Evolutionary conservation across 1,140 invertebrate genomes (phyloP).

Genomic region (Lordiphosa stackelbergi): DNA sequence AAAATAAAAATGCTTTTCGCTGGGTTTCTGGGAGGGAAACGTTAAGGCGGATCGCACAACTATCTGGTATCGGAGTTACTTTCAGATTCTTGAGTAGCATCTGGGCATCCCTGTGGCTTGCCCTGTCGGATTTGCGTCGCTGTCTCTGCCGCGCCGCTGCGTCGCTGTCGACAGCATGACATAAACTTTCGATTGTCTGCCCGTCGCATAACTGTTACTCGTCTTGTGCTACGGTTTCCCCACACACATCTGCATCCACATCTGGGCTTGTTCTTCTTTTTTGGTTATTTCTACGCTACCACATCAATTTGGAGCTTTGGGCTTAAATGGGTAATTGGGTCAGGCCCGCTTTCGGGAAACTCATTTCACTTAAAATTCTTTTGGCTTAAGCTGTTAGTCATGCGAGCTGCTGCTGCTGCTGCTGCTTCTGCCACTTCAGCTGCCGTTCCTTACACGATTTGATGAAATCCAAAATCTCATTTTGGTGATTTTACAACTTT

Average conservation of each 20-base stretch:
- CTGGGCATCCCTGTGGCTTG: not conserved
- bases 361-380: slow-evolving; percentile 72
- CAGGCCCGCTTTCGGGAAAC: slow-evolving; percentile 58
- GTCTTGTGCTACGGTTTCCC: slow-evolving; percentile 29
- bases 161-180: slow-evolving; percentile 62
- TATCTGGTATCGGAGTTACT: slow-evolving; percentile 23
- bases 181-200: slow-evolving; percentile 75
- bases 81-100: slow-evolving; percentile 24
- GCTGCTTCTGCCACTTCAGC: too few relatives aligned
- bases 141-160: slow-evolving; percentile 15
- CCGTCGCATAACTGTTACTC: slow-evolving; percentile 70
- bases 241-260: slow-evolving; percentile 9
- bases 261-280: slow-evolving; percentile 34
- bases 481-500: slow-evolving; percentile 61
- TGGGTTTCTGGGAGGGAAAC: slow-evolving; percentile 8
- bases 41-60: slow-evolving; percentile 15
- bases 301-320: slow-evolving; percentile 37
- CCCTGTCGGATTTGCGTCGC: slow-evolving; percentile 21
- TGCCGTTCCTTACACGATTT: slow-evolving; percentile 55
- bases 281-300: slow-evolving; percentile 31
- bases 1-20: slow-evolving; percentile 35
- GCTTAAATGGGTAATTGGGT: slow-evolving; percentile 71
- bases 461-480: slow-evolving; percentile 52
- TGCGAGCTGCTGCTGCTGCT: slow-evolving; percentile 16
- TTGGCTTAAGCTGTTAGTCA: slow-evolving; percentile 51